phyloP scores from a whole-genome alignment of 2,113 vertebrate genomes.

The Anolis sagrei region DNA sequence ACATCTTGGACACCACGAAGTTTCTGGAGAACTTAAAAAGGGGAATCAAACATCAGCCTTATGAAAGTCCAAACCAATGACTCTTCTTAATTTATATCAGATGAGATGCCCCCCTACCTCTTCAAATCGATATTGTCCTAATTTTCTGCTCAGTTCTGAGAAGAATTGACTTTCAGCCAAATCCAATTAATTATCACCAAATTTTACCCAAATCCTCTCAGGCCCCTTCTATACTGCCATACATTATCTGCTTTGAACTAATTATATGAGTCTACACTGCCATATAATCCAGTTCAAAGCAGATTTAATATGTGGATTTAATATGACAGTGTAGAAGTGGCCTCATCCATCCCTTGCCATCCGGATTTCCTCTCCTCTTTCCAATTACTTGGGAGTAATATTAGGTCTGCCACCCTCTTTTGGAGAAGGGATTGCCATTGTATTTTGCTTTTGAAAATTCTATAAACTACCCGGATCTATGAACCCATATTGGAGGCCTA shows the following conservation, averaged over 20 bases:
- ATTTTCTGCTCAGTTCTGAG: background rate
- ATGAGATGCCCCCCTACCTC: accelerated
- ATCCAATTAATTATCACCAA: background rate
- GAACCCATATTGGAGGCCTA: background rate
- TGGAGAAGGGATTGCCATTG: background rate
- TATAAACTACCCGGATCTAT: background rate
- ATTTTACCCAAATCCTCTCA: background rate
- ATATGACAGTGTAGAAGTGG: too few species aligned
- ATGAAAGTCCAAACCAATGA: background rate
- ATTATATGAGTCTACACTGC: too few species aligned
- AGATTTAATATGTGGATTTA: too few species aligned
- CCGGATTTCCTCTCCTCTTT: background rate
- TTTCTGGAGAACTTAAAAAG: constrained; percentile 82
- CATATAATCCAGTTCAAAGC: too few species aligned
- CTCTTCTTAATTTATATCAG: background rate
- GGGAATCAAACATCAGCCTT: background rate
- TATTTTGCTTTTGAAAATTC: background rate
- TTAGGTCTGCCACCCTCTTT: background rate
- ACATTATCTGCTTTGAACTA: too few species aligned
- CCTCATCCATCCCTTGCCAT: background rate
- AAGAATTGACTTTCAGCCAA: background rate
- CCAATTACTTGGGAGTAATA: too few species aligned
- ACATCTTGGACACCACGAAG: constrained; percentile 87
- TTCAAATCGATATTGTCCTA: too few species aligned
- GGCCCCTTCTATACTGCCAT: too few species aligned